Evolutionary conservation across 2,113 vertebrate genomes (phyloP).

Genomic region (Hippocampus mohnikei): DNA sequence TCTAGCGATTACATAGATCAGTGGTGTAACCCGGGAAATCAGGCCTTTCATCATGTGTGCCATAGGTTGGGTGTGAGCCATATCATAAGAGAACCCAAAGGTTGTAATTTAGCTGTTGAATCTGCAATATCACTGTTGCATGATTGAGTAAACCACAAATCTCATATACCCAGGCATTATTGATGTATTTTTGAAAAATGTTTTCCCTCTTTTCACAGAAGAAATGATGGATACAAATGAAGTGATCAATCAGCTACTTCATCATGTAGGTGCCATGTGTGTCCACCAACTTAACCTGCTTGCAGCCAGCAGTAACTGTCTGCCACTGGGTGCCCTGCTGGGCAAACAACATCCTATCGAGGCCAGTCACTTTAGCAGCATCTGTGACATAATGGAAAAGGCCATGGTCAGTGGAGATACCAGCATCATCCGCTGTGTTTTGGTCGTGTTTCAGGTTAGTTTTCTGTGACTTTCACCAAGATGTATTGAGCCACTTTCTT

Average conservation of each 20-base stretch:
- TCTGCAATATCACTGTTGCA: background rate
- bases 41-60: conserved; percentile 98
- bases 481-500: background rate
- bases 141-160: background rate
- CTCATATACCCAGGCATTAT: background rate
- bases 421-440: conserved; percentile 93
- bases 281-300: conserved; percentile 96
- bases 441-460: conserved; percentile 94
- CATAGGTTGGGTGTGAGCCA: conserved; percentile 94
- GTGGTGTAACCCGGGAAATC: conserved; percentile 98
- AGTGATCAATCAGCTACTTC: conserved; percentile 95
- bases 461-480: background rate
- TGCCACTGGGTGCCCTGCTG: conserved; percentile 84
- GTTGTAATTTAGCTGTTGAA: conserved; percentile 57
- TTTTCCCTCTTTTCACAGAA: conserved; percentile 68
- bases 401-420: conserved; percentile 95
- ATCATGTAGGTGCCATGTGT: conserved; percentile 98
- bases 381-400: conserved; percentile 98
- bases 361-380: conserved; percentile 91
- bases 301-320: conserved; percentile 80
- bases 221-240: conserved; percentile 87
- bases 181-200: background rate
- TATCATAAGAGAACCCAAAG: conserved; percentile 89
- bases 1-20: conserved; percentile 98
- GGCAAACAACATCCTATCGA: conserved; percentile 96